Conservation (phyloP, 1,140 invertebrate species). For the Zaprionus gabonicus region DNA sequence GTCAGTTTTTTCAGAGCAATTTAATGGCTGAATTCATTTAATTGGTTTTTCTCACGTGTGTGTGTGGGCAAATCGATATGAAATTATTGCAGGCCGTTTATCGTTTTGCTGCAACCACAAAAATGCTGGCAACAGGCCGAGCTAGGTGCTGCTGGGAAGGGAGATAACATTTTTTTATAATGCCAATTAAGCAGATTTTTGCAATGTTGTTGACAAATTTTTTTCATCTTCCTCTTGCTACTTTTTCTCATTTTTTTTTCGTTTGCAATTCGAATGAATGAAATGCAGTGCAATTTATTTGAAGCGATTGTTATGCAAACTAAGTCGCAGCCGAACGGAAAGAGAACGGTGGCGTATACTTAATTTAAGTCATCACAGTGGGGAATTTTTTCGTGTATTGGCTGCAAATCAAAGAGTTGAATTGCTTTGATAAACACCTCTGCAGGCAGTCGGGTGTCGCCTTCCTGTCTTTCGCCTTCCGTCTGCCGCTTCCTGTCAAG, state of each 20-base stretch:
- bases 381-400: slow-evolving; percentile 31
- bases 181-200: slow-evolving; percentile 68
- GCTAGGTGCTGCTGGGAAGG: background rate
- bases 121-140: slow-evolving; percentile 32
- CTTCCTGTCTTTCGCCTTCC: background rate
- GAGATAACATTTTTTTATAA: slow-evolving; percentile 49
- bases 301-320: slow-evolving; percentile 45
- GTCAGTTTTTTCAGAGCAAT: slow-evolving; percentile 28
- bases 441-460: background rate
- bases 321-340: background rate
- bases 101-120: slow-evolving; percentile 55
- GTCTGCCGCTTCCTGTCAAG: slow-evolving; percentile 20
- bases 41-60: slow-evolving; percentile 54
- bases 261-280: slow-evolving; percentile 1
- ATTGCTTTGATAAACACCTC: slow-evolving; percentile 70
- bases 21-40: slow-evolving; percentile 68
- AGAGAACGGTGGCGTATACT: slow-evolving; percentile 25
- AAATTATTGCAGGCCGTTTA: slow-evolving; percentile 47
- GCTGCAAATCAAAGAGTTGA: slow-evolving; percentile 56
- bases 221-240: background rate
- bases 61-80: slow-evolving; percentile 51
- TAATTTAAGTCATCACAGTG: slow-evolving; percentile 31
- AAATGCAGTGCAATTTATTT: slow-evolving; percentile 14
- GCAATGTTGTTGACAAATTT: slow-evolving; percentile 46
- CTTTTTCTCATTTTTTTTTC: too few species aligned